A percentile compares a stretch with the other conserved stretches of the same genome.
Conservation (phyloP, 2,888 invertebrate species). For the Morpho achilles region DNA sequence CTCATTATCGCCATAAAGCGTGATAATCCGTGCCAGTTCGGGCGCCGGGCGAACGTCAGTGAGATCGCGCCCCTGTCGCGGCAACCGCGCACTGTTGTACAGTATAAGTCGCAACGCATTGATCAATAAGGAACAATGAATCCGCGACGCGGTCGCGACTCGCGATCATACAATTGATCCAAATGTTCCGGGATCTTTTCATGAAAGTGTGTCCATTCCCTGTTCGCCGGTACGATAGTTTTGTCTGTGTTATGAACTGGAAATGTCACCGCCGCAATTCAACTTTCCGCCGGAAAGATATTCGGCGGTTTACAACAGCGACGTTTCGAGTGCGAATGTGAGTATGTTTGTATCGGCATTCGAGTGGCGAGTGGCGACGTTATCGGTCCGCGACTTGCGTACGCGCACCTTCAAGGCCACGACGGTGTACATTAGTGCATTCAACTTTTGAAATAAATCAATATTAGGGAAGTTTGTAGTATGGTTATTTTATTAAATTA, state of each 20-base stretch:
- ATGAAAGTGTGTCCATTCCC: slow-evolving; percentile 16
- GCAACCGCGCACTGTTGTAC: slow-evolving; percentile 34
- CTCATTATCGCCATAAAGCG: slow-evolving; percentile 58
- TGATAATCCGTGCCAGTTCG: slow-evolving; percentile 54
- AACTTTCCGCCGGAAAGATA: slow-evolving; percentile 69
- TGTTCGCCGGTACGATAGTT: slow-evolving; percentile 10
- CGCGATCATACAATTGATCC: slow-evolving; percentile 38
- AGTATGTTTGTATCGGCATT: slow-evolving; percentile 47
- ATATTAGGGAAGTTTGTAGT: background rate
- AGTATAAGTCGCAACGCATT: slow-evolving; percentile 36
- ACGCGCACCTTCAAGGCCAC: slow-evolving; percentile 59
- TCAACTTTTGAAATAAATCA: slow-evolving; percentile 49
- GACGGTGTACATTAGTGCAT: slow-evolving; percentile 50
- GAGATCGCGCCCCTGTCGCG: slow-evolving; percentile 37
- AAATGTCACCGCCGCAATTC: slow-evolving; percentile 56
- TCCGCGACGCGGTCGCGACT: slow-evolving; percentile 37
- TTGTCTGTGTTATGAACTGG: slow-evolving; percentile 42
- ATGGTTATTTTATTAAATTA: too few relatives aligned
- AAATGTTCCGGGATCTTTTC: slow-evolving; percentile 24
- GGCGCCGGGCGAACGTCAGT: slow-evolving; percentile 38
- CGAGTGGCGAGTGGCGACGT: slow-evolving; percentile 44
- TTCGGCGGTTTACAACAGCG: slow-evolving; percentile 61
- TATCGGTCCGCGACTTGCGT: slow-evolving; percentile 48
- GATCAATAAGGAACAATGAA: slow-evolving; percentile 57
- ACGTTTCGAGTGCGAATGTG: slow-evolving; percentile 56